A percentile compares a stretch with the other conserved stretches of the same genome.
phyloP scores from a whole-genome alignment of 2,797 vertebrate species.

The Poeciliopsis paucimaculata region DNA sequence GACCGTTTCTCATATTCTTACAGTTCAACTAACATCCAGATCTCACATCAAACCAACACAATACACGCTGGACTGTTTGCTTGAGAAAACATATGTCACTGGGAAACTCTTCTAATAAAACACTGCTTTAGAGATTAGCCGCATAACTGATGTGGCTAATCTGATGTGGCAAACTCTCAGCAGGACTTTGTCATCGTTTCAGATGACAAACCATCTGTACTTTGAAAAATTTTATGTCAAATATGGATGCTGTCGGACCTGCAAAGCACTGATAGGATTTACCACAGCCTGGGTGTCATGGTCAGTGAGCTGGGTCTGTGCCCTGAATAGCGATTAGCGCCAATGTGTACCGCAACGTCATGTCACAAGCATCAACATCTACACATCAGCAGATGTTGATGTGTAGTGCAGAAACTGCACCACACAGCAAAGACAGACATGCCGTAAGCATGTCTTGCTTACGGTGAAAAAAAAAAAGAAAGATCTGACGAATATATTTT shows the following conservation, averaged over 20 bases:
- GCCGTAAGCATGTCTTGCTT: conserved; percentile 4
- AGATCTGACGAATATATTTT: conserved; percentile 1
- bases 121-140: conserved; percentile 27
- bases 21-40: conserved; percentile 6
- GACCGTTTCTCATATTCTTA: conserved; percentile 30
- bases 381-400: conserved; percentile 43
- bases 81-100: conserved; percentile 45
- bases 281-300: conserved; percentile 64
- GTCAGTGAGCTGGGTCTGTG: conserved; percentile 62
- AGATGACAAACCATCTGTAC: conserved; percentile 30
- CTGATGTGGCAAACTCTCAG: conserved; percentile 18
- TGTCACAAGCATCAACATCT: conserved; percentile 20
- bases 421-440: conserved; percentile 5
- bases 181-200: conserved; percentile 49
- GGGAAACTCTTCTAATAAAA: conserved; percentile 44
- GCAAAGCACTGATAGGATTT: conserved; percentile 65
- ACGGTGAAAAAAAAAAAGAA: conserved; percentile 13
- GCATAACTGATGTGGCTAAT: conserved; percentile 22
- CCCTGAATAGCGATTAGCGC: conserved; percentile 64
- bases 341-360: conserved; percentile 43
- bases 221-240: conserved; percentile 22
- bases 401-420: conserved; percentile 39
- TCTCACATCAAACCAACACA: conserved; percentile 31
- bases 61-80: conserved; percentile 20
- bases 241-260: conserved; percentile 50